Percentiles rank a stretch among this genome's conserved stretches.
Conservation (phyloP, 2,888 invertebrate genomes). For the Lasioglossum morio region DNA sequence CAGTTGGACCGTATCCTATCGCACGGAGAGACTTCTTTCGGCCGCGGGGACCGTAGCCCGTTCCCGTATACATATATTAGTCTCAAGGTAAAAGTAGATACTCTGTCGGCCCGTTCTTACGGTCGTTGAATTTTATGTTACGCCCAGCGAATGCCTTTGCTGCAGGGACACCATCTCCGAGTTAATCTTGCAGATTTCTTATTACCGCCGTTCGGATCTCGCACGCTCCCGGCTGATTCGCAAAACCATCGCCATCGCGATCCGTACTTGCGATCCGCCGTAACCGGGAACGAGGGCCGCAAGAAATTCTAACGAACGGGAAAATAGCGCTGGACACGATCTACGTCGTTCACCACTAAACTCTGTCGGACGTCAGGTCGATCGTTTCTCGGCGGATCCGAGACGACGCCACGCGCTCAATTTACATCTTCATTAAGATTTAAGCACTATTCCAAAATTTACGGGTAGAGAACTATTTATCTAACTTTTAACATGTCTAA, state of each 20-base stretch:
- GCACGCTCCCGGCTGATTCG: constrained; percentile 23
- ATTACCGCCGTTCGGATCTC: constrained; percentile 24
- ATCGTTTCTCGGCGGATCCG: no score
- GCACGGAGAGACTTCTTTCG: neutral
- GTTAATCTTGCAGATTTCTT: constrained; percentile 48
- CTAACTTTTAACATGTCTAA: no score
- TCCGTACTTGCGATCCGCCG: constrained; percentile 14
- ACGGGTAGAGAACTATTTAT: no score
- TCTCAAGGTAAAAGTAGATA: constrained; percentile 31
- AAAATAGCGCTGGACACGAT: constrained; percentile 1
- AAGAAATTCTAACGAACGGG: constrained; percentile 25
- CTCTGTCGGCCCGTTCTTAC: constrained; percentile 42
- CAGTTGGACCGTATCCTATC: neutral
- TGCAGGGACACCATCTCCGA: constrained; percentile 25
- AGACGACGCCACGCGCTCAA: no score
- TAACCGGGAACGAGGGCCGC: constrained; percentile 12
- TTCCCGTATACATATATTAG: constrained; percentile 37
- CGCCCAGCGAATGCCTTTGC: constrained; percentile 11
- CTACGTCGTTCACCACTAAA: neutral
- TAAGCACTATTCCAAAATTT: no score
- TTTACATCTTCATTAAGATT: no score
- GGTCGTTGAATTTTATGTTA: constrained; percentile 66
- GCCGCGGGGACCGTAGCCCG: neutral
- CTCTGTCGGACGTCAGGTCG: neutral
- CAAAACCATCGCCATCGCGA: constrained; percentile 6